Base-by-base conservation (phyloP, 2,113 vertebrate genomes). In the Bos javanicus region DNA sequence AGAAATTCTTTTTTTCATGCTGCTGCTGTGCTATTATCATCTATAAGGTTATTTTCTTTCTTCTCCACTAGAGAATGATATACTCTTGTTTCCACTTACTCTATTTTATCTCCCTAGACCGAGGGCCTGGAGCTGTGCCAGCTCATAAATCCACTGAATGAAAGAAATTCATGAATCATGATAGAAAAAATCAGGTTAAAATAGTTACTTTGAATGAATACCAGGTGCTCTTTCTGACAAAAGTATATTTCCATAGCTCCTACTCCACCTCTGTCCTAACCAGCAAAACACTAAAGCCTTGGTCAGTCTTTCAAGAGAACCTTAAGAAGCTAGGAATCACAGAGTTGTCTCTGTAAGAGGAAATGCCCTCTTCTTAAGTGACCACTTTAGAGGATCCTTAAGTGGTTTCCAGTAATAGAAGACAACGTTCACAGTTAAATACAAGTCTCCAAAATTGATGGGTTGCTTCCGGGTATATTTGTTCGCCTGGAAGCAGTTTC, bases 381-480 rank as follows among this genome's bases (percentile, higher is more conserved):
- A 96, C 96, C 96, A 97, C 97, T 98, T 97, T 93, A 98, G 98
- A 98, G 95, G 88, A 97, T 84, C 28, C 94, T 97, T 90, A 94
- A 93, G 87, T 97, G 96, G 96, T 93, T 99, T 98, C 97, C 43
- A 7, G 91, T 90, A 94, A 98, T 81, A 91, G 92, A 97, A 94
- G 81, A 83, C 89, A 97, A 78, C 36, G 50, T 95, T 94, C 91
- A 90, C 76, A 84, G 91, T 90, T 98, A 97, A 96, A 97, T 39
- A 84, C n/a, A 86, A 60, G 78, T 54, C 94, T 88, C 71, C 64
- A 87, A 76, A 98, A 97, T 80, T 92, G 93, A 92, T 0, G 19
- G 93, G 46, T 71, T 95, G 62, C 90, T 93, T 94, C 88, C 7
- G 36, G 21, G 71, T 92, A 82, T 96, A 81, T 81, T 95, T 97